Conservation (phyloP, 1,140 invertebrate species). For the Drosophila miranda region DNA sequence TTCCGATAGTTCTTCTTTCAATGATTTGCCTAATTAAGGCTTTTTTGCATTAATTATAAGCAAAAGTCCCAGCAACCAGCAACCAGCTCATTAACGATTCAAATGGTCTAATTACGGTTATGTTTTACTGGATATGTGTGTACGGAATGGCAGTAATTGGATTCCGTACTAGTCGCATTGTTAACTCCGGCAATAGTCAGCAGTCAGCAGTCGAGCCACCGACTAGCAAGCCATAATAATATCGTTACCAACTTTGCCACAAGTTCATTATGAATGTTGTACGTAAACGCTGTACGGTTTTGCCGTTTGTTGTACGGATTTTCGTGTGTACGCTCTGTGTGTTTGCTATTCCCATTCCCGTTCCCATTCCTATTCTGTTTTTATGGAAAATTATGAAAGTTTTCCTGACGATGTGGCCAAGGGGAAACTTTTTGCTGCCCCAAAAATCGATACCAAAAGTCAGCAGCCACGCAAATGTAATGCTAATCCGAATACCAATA, state of each 20-base stretch:
- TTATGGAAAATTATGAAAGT: conserved; percentile 48
- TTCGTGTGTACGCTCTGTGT: neutral
- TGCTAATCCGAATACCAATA: conserved; percentile 25
- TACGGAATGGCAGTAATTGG: conserved; percentile 21
- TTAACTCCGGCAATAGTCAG: conserved; percentile 36
- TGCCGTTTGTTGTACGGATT: conserved; percentile 23
- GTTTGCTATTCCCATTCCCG: neutral
- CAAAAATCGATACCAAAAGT: conserved; percentile 56
- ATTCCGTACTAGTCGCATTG: conserved; percentile 14
- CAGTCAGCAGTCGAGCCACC: neutral
- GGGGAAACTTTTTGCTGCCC: conserved; percentile 35
- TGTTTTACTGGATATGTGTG: conserved; percentile 11
- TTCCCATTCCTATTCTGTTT: conserved; percentile 11
- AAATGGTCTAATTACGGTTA: conserved; percentile 30
- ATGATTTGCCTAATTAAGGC: neutral
- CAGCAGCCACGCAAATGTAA: conserved; percentile 36
- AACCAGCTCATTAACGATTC: conserved; percentile 19
- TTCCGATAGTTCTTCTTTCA: too few species aligned
- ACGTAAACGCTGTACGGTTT: conserved; percentile 20
- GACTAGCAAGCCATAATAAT: too few species aligned
- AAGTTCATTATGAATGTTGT: conserved; percentile 41
- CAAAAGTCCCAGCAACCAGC: neutral
- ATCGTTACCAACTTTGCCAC: conserved; percentile 14
- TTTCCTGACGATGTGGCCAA: conserved; percentile 16
- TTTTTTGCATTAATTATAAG: neutral